phyloP scores from a whole-genome alignment of 2,888 invertebrate genomes.

The Coleophora flavipennella region DNA sequence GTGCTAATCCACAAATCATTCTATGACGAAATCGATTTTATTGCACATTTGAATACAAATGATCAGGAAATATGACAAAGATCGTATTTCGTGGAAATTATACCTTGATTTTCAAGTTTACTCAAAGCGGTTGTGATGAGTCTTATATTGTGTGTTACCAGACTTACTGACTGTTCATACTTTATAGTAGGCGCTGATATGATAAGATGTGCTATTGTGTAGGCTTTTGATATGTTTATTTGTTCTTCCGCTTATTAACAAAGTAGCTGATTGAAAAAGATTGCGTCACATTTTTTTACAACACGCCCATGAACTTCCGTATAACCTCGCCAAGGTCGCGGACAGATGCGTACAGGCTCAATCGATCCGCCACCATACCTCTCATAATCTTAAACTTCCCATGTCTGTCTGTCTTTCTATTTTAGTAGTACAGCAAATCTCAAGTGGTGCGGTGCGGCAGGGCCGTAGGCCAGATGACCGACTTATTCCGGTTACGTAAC shows the following conservation, averaged over 20 bases:
- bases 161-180: too few relatives aligned
- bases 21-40: slow-evolving; percentile 4
- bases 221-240: slow-evolving; percentile 1
- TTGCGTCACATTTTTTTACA: slow-evolving; percentile 10
- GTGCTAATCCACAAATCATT: slow-evolving; percentile 2
- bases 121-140: background rate
- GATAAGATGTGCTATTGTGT: slow-evolving; percentile 2
- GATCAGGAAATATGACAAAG: slow-evolving; percentile 3
- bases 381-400: slow-evolving; percentile 48
- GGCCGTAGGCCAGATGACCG: slow-evolving; percentile 52
- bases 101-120: background rate
- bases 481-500: slow-evolving; percentile 55
- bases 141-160: too few relatives aligned
- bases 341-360: slow-evolving; percentile 30
- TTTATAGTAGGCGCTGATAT: too few relatives aligned
- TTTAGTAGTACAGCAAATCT: slow-evolving; percentile 38
- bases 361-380: slow-evolving; percentile 43
- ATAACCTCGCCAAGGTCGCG: slow-evolving; percentile 58
- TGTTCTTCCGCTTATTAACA: slow-evolving; percentile 8
- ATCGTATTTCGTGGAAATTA: slow-evolving; percentile 4
- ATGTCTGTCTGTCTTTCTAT: too few relatives aligned
- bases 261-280: slow-evolving; percentile 6
- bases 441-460: slow-evolving; percentile 24
- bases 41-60: slow-evolving; percentile 2
- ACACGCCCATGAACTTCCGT: slow-evolving; percentile 64